Percentiles rank a stretch among this genome's conserved stretches.
phyloP scores from a whole-genome alignment of 2,113 vertebrate species.

The Colossoma macropomum region DNA sequence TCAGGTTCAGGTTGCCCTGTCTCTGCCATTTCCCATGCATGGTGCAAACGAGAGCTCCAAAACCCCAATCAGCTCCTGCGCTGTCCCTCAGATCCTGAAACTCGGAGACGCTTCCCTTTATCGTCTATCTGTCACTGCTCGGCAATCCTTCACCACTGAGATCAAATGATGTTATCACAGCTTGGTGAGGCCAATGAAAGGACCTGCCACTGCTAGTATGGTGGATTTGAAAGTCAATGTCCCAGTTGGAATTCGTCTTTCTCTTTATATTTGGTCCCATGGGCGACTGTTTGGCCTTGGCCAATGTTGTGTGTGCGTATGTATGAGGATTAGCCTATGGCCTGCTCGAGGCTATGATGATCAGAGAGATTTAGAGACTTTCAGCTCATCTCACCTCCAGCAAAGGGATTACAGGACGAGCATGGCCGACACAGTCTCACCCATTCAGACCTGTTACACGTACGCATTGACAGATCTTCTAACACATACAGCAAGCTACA shows the following conservation, averaged over 20 bases:
- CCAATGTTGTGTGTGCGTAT: slow-evolving; percentile 10
- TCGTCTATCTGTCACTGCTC: slow-evolving; percentile 27
- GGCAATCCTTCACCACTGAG: slow-evolving; percentile 3
- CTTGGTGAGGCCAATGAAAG: slow-evolving; percentile 31
- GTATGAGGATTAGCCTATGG: slow-evolving; percentile 64
- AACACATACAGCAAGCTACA: not conserved
- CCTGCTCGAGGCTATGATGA: slow-evolving; percentile 70
- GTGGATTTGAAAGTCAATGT: slow-evolving; percentile 47
- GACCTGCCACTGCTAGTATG: slow-evolving; percentile 56
- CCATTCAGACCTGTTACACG: not conserved
- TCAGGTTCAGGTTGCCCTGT: slow-evolving; percentile 52
- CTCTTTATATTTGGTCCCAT: slow-evolving; percentile 15
- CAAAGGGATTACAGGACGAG: slow-evolving; percentile 3
- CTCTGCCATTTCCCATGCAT: slow-evolving; percentile 25
- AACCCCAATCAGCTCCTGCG: slow-evolving; percentile 26
- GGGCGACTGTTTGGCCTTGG: slow-evolving; percentile 20
- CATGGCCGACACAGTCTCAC: not conserved
- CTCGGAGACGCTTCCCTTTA: not conserved
- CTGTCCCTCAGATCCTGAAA: slow-evolving; percentile 40
- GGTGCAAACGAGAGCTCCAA: slow-evolving; percentile 19
- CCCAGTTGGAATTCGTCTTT: slow-evolving; percentile 53
- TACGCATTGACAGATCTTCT: not conserved
- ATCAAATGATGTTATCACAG: slow-evolving; percentile 53
- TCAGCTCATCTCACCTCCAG: slow-evolving; percentile 69
- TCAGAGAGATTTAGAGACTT: slow-evolving; percentile 61